Base-by-base conservation (phyloP, 2,113 vertebrate species). In the Chelonoidis abingdonii region DNA sequence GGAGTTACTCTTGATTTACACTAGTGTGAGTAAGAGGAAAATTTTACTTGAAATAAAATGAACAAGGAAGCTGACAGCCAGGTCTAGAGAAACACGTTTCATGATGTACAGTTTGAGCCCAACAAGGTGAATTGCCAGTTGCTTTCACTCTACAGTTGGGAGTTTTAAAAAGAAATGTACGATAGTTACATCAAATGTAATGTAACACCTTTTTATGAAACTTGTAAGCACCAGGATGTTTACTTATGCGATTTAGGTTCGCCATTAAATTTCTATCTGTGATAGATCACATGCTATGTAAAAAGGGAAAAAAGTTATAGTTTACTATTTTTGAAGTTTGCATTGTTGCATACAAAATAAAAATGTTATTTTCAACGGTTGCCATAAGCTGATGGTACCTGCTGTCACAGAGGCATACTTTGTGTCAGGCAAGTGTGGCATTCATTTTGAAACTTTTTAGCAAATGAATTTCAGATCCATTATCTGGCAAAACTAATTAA, bases 271-370 rank as follows among this genome's bases (percentile, higher is more conserved):
- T 98, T 98, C 98, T 98, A 98, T 98, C 98, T 98, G 98, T 98
- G 98, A 98, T 98, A 98, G 98, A 98, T 95, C 97, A 98, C 95
- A 96, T 92, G 97, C 96, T 97, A 97, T 97, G 98, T 98, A 97
- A 97, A 97, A 98, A 98, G 65, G 19, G 0, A 0, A 5, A n/a
- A 96, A 93, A 95, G 98, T 93, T 98, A 98, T 98, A 98, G 98
- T 98, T 98, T 98, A 98, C 98, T 98, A 98, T 98, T 98, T 98
- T 98, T 98, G 97, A 98, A 98, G 98, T 98, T 98, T 98, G 98
- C 98, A 98, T 98, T 98, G 98, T 98, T 98, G 98, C 98, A 98
- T 98, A 98, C 52, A 95, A 98, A 98, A 98, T 80, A 94, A 90
- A 98, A 97, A 97, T 96, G 95, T 98, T 98, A 96, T 98, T 98